Evolutionary conservation across 2,888 invertebrate genomes (phyloP).

Genomic region (Masnerella sp.): DNA sequence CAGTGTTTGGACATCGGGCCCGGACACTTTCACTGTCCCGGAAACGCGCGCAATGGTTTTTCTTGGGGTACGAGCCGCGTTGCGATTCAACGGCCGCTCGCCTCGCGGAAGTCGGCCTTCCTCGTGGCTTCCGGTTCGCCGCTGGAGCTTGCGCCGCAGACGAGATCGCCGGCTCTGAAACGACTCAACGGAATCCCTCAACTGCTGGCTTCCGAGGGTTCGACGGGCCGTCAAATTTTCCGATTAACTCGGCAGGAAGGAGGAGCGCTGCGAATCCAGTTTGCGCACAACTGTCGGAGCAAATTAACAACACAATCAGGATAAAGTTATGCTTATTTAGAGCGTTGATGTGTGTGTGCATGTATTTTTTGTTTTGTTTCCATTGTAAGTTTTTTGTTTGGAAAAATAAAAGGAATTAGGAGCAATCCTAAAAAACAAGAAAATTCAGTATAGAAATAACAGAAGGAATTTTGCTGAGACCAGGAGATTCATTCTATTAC

Average conservation of each 20-base stretch:
- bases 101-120: constrained; percentile 55
- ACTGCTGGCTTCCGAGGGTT: constrained; percentile 45
- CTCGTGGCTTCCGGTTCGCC: constrained; percentile 43
- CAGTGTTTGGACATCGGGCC: constrained; percentile 35
- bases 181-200: constrained; percentile 49
- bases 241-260: constrained; percentile 51
- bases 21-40: constrained; percentile 40
- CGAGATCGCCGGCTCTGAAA: constrained; percentile 45
- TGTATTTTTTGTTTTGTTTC: background rate
- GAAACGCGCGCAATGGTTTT: constrained; percentile 37
- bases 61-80: constrained; percentile 23
- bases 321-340: constrained; percentile 9
- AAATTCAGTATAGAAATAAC: too few species aligned
- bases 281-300: constrained; percentile 51
- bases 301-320: constrained; percentile 50
- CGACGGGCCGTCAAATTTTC: constrained; percentile 54
- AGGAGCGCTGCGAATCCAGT: constrained; percentile 41
- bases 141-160: constrained; percentile 52
- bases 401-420: too few species aligned
- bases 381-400: background rate
- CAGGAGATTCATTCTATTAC: too few species aligned
- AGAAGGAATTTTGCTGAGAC: too few species aligned
- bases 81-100: constrained; percentile 34
- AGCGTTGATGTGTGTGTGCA: constrained; percentile 8
- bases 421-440: too few species aligned